phyloP scores from a whole-genome alignment of 2,113 vertebrate species.

The Solea solea region DNA sequence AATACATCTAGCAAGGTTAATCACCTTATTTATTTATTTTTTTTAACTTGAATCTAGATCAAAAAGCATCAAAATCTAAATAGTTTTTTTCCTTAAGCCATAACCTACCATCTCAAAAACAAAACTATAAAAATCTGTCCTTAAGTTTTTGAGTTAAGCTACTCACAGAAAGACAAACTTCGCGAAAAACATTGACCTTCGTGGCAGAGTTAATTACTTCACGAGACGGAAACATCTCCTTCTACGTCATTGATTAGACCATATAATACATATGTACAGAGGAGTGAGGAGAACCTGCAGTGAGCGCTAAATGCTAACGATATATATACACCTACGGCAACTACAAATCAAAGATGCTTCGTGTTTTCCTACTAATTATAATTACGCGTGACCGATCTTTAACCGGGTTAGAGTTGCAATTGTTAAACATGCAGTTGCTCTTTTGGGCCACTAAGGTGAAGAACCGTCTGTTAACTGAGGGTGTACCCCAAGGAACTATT shows the following conservation, averaged over 20 bases:
- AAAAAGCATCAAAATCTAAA: background rate
- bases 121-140: no score
- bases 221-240: background rate
- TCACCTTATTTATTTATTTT: no score
- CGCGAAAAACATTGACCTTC: no score
- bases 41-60: no score
- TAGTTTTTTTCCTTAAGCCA: no score
- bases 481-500: background rate
- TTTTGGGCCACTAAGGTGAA: background rate
- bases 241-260: background rate
- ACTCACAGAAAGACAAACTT: background rate
- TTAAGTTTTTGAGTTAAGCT: no score
- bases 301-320: background rate
- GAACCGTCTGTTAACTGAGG: background rate
- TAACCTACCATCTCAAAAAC: no score
- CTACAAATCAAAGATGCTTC: background rate
- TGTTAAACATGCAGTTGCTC: background rate
- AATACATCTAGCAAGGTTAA: no score
- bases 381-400: background rate
- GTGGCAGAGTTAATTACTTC: background rate
- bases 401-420: background rate
- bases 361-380: background rate
- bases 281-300: background rate
- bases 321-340: background rate
- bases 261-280: conserved; percentile 27